Evolutionary conservation across 2,113 vertebrate species (phyloP).

Genomic region (Felis catus): DNA sequence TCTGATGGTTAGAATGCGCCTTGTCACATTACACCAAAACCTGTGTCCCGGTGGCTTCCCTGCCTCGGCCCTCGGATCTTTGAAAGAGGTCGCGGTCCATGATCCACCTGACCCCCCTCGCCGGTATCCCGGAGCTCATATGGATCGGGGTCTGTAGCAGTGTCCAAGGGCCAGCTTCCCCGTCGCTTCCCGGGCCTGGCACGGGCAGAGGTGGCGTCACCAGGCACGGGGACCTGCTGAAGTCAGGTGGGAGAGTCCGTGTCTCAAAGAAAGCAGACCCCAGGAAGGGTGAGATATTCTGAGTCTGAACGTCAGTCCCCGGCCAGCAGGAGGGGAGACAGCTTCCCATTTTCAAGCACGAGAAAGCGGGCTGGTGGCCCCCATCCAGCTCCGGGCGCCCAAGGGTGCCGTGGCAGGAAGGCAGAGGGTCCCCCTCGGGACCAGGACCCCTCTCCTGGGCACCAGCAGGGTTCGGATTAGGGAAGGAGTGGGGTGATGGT

Average conservation of each 20-base stretch:
- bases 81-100: background rate
- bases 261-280: background rate
- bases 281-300: background rate
- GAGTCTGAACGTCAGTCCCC: background rate
- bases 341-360: too few relatives aligned
- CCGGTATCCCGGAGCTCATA: background rate
- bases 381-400: fast-evolving
- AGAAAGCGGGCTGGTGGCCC: fast-evolving
- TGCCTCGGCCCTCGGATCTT: background rate
- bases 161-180: background rate
- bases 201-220: background rate
- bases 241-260: background rate
- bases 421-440: background rate
- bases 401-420: background rate
- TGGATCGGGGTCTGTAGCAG: fast-evolving
- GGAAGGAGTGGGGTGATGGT: background rate
- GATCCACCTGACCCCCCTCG: background rate
- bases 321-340: background rate
- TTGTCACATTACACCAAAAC: too few relatives aligned
- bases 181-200: background rate
- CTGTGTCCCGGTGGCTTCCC: background rate
- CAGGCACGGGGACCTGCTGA: fast-evolving
- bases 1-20: too few relatives aligned
- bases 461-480: background rate
- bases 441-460: fast-evolving